Base-by-base conservation (phyloP, 2,797 vertebrate genomes). In the Chiroxiphia lanceolata region DNA sequence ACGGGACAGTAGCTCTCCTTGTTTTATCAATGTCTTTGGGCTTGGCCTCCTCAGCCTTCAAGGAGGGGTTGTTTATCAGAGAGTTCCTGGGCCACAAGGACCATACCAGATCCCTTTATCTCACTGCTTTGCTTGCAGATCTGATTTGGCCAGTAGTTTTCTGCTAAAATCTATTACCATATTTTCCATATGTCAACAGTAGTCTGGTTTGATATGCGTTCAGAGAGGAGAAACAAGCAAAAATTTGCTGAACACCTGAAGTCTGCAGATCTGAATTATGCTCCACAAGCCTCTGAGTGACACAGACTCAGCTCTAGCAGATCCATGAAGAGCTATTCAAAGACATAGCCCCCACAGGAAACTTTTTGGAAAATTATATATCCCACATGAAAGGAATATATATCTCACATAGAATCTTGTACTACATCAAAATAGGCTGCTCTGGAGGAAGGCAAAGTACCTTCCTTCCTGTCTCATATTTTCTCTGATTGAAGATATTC, bases 11-110 rank as follows among this genome's bases (percentile, higher is more conserved):
- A 25, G 23, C 26, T 42, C 8, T 68, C 38, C 20, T 56, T 48
- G 19, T 8, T 76, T 87, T 65, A 71, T 34, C 23, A 61, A 25
- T 18, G 20, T 57, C 33, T 89, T 92, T 75, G 48, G 6, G 4
- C 19, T 68, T 82, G 23, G 15, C 13, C 38, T 47, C 61, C 53
- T 65, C 33, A 47, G 5, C 12, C 33, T 54, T 42, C 13, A 42
- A 82, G 29, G 27, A 60, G 3, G 3, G 0, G 3, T 2, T 80
- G n/a, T 13, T 45, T 74, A 34, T 56, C 10, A 45, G 40, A 2
- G 1, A 63, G 40, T 0, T 74, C 23, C 36, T 48, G 36, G 20
- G 26, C 23, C 48, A 61, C 14, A 42, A 61, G 21, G 33, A 22
- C 34, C 26, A 33, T 33, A 19, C 11, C 40, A 75, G 11, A 36